Conservation (phyloP, 2,888 invertebrate species). For the Vandiemenella viatica region DNA sequence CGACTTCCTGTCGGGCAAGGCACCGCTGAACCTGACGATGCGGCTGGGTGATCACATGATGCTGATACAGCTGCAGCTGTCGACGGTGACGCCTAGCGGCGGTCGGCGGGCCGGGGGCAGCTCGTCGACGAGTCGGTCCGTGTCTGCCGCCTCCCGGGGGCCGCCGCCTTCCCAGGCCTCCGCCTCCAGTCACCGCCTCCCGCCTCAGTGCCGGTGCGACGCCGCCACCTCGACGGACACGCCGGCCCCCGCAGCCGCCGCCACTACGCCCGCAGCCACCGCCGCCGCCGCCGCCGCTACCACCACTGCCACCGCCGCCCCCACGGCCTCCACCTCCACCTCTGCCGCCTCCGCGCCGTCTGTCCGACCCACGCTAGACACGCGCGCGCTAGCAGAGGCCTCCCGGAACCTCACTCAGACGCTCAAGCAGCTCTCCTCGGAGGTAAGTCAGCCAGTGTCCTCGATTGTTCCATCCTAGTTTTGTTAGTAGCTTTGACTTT, state of each 20-base stretch:
- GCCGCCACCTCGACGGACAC: conserved; percentile 6
- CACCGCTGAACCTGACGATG: conserved; percentile 88
- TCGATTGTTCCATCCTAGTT: too few species aligned
- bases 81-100: conserved; percentile 58
- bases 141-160: background rate
- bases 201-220: conserved; percentile 14
- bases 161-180: background rate
- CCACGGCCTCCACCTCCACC: conserved; percentile 6
- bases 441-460: conserved; percentile 44
- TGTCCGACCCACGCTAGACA: conserved; percentile 38
- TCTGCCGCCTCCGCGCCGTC: conserved; percentile 17
- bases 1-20: conserved; percentile 88
- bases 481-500: too few species aligned
- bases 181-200: conserved; percentile 24
- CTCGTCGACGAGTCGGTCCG: background rate
- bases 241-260: conserved; percentile 13
- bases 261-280: conserved; percentile 23
- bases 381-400: conserved; percentile 70
- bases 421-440: conserved; percentile 73
- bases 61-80: conserved; percentile 87
- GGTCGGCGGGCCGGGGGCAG: conserved; percentile 5
- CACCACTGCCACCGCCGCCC: background rate
- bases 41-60: conserved; percentile 94
- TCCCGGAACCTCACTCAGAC: conserved; percentile 85
- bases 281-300: background rate